These are phyloP conservation scores for Sanderia malayensis DNA, from an alignment of 30 jellyfish, hydroid and myxozoan genomes.

Conservation along the genomic window DNA sequence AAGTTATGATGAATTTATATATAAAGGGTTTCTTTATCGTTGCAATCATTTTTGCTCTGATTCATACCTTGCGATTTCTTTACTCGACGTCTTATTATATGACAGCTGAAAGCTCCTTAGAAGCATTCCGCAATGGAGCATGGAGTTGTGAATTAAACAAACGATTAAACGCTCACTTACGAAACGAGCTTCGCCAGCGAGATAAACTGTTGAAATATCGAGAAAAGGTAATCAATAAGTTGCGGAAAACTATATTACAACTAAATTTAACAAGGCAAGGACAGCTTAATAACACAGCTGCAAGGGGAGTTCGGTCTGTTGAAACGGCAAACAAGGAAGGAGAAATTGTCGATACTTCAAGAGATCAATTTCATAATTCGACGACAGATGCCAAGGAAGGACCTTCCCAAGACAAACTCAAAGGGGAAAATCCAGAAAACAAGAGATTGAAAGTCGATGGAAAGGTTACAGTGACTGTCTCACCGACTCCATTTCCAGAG, in stretches of 20 bases:
- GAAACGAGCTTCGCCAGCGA: constrained; percentile 61
- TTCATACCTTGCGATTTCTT: constrained; percentile 47
- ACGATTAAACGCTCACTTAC: constrained; percentile 59
- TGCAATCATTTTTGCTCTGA: constrained; percentile 25
- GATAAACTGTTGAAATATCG: constrained; percentile 82
- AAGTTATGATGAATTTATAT: constrained; percentile 41
- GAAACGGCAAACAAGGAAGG: neutral
- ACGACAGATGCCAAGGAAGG: neutral
- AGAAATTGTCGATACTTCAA: neutral
- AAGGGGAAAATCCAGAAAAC: neutral
- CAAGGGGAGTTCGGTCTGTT: neutral
- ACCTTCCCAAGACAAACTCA: neutral
- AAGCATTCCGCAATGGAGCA: constrained; percentile 59
- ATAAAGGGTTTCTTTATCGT: constrained; percentile 29
- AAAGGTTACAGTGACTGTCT: neutral
- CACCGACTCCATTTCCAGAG: constrained; percentile 66
- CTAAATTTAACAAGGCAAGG: constrained; percentile 52
- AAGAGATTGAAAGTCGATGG: neutral
- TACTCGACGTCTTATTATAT: constrained; percentile 48
- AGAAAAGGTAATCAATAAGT: constrained; percentile 71
- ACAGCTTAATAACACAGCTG: neutral
- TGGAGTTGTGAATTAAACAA: constrained; percentile 89
- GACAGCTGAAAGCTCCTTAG: constrained; percentile 40
- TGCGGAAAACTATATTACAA: constrained; percentile 46
- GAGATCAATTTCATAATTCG: neutral